Base-by-base conservation (phyloP, 2,888 invertebrate species). In the Pseudanteris insignis region DNA sequence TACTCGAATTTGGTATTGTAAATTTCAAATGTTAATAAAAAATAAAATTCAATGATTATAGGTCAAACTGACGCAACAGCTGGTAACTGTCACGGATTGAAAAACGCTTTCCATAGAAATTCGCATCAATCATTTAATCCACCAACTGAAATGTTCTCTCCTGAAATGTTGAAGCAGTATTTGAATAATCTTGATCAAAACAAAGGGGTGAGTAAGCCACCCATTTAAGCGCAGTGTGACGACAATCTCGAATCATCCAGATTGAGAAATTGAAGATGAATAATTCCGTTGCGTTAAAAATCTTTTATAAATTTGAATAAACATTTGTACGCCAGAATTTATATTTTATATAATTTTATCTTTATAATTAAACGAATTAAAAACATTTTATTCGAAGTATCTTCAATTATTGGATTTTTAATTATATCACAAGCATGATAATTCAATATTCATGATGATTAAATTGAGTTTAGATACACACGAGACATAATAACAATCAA, bases 121-220 rank as follows among this genome's bases (percentile, higher is more conserved):
- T 63, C 55, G 46, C 64, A 64, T 38, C 50, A 59, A 21, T 50
- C 58, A 11, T 38, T 60, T 11, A 63, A 60, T 29, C 53, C 65
- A 24, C 46, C 68, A 10, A 29, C 63, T 4, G 67, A 70, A 11
- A 64, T 69, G 64, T 54, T 69, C 61, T 67, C 78, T 7, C 71
- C 78, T 13, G 76, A 76, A 71, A 64, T 77, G 21, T 64, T 78
- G 38, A 71, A 67, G 40, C 67, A 72, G 15, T 78, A 77, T 50
- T 53, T 77, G 32, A 71, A 55, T 54, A 73, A 63, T 61, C 48
- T 75, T 43, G 69, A 71, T 14, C 69, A 69, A 67, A 72, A 64
- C 53, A 59, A 65, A 67, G 65, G 67, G 73, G 75, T 78, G 71
- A 77, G 74, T 75, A 76, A 67, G 34, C 60, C 70, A 53, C 51